A percentile compares a stretch with the other conserved stretches of the same genome.
phyloP scores from a whole-genome alignment of 2,113 vertebrate genomes.

The Peromyscus maniculatus region DNA sequence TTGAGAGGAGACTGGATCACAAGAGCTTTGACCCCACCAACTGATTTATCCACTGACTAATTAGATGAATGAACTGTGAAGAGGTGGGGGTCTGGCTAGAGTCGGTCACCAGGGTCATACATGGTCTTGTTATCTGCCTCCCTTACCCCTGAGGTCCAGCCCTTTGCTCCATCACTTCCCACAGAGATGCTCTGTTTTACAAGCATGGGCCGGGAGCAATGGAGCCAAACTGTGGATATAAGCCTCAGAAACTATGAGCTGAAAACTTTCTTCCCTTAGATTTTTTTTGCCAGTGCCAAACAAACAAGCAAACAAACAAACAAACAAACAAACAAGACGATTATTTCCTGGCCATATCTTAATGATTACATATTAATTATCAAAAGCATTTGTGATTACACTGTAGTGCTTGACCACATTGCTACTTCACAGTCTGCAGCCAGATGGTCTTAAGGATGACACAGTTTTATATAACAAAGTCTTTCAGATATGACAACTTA shows the following conservation, averaged over 20 bases:
- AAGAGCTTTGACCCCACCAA: neutral
- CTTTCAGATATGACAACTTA: constrained; percentile 40
- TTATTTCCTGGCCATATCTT: neutral
- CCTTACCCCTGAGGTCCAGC: neutral
- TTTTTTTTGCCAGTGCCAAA: neutral
- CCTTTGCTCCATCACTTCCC: neutral
- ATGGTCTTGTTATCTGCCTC: neutral
- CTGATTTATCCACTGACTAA: neutral
- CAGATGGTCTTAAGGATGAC: neutral
- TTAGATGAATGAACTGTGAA: neutral
- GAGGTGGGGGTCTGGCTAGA: neutral
- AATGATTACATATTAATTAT: constrained; percentile 32
- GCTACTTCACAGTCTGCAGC: neutral
- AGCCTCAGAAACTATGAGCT: neutral
- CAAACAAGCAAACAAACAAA: neutral
- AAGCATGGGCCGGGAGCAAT: neutral
- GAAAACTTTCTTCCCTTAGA: neutral
- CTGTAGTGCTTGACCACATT: neutral
- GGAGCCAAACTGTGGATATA: neutral
- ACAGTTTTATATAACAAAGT: neutral
- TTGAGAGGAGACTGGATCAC: neutral
- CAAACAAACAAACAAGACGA: neutral
- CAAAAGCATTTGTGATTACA: constrained; percentile 37
- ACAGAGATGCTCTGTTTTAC: neutral
- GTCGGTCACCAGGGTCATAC: neutral